Evolutionary conservation across 2,113 vertebrate genomes (phyloP), one percentile per base, ranked within the genome.

Genomic region (Macrotus californicus): DNA sequence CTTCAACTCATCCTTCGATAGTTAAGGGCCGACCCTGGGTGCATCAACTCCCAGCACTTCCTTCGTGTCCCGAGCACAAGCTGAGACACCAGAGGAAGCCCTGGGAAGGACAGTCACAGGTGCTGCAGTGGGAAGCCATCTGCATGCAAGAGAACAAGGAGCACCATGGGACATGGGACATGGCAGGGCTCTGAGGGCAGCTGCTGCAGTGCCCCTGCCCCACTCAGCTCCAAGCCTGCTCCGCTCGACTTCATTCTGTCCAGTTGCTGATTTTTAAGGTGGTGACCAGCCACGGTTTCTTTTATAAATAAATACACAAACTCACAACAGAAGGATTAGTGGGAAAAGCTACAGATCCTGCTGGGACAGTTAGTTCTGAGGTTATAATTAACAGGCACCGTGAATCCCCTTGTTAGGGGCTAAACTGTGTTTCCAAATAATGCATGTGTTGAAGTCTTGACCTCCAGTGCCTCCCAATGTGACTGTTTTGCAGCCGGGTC

Each of bases 91-190:
- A 91, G 41, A 29, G 80, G 29, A 72, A 43, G 64, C 66, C 21
- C 48, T 36, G 21, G 13, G 39, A 7, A 81, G 48, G n/a, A 3
- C 6, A 19, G 41, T 36, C 66, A 66, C 61, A 46, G 72, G 39
- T 39, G 29, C n/a, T 36, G 13, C 29, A 2, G 10, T 9, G 3
- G 21, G 61, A 24, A 73, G 54, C 54, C 91, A 39, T 39, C 39
- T 16, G 6, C 3, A 12, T 36, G 70, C 48, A 7, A 0, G 4
- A 82, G 54, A 48, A 67, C 10, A n/a, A 1, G 19, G 39, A 36
- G 22, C 6, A 2, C 43, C 1, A 10, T 0, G 36, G n/a, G 13
- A 14, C 0, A 4, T 1, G 9, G 48, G n/a, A n/a, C n/a, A n/a
- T n/a, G n/a, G 19, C 54, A 15, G 13, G 46, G 22, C 46, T 9